Percentiles rank a stretch among this genome's conserved stretches.
These are phyloP conservation scores for Brachyptera putata DNA, from an alignment of 2,888 invertebrate genomes.

Conservation along the genomic window DNA sequence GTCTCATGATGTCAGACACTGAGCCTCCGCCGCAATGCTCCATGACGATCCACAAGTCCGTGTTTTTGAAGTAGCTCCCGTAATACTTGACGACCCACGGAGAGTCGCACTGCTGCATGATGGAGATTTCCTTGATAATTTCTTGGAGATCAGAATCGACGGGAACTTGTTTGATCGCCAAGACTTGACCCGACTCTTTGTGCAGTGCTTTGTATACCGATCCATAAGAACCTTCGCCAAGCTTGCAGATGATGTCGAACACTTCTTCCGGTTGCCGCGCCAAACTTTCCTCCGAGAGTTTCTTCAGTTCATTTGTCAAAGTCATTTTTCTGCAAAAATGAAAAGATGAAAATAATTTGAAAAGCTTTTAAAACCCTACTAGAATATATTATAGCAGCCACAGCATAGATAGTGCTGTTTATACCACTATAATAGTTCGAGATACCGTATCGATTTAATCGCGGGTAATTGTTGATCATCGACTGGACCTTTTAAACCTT, in stretches of 20 bases:
- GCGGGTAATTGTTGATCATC: no score
- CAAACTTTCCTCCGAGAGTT: slow-evolving; percentile 94
- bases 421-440: no score
- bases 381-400: no score
- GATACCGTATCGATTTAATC: no score
- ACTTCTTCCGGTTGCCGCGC: slow-evolving; percentile 98
- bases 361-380: no score
- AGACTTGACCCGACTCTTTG: slow-evolving; percentile 92
- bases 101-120: slow-evolving; percentile 99
- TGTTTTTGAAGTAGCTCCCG: slow-evolving; percentile 99
- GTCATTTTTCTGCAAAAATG: no score
- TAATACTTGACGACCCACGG: slow-evolving; percentile 99
- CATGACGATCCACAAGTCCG: slow-evolving; percentile 99
- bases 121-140: slow-evolving; percentile 99
- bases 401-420: no score
- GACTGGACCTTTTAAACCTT: no score
- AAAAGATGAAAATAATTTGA: no score
- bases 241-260: slow-evolving; percentile 97
- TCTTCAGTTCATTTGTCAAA: slow-evolving; percentile 73
- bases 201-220: slow-evolving; percentile 98
- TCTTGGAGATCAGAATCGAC: slow-evolving; percentile 99
- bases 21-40: slow-evolving; percentile 99
- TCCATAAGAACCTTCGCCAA: slow-evolving; percentile 96
- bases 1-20: slow-evolving; percentile 97
- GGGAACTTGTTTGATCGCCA: slow-evolving; percentile 98